Evolutionary conservation across 2,113 vertebrate genomes (phyloP).

Genomic region (Ptychochromis oligacanthus): DNA sequence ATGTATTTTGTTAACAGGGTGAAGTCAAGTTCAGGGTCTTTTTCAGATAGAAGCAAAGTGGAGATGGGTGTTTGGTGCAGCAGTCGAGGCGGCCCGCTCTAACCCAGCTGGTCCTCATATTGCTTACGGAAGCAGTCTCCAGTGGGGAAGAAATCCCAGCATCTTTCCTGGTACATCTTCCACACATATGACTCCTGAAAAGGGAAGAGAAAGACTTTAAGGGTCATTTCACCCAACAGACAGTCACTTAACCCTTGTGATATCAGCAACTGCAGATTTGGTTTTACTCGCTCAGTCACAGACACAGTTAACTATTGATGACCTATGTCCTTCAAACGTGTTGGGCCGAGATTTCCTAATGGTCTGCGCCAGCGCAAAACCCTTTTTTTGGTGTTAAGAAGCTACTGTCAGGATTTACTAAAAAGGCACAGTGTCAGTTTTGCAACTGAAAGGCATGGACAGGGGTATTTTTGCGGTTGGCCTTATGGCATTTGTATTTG

Average conservation of each 20-base stretch:
- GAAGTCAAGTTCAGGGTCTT: constrained; percentile 53
- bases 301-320: neutral
- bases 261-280: neutral
- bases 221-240: no score
- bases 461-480: neutral
- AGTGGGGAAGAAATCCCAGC: constrained; percentile 98
- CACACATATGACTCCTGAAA: constrained; percentile 96
- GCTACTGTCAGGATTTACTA: neutral
- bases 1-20: constrained; percentile 26
- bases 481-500: neutral
- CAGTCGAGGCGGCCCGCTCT: constrained; percentile 44
- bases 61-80: neutral
- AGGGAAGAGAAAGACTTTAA: neutral
- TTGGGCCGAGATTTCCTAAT: neutral
- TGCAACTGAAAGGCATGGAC: neutral
- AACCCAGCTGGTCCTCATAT: constrained; percentile 97
- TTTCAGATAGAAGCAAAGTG: constrained; percentile 37
- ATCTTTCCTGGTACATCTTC: constrained; percentile 99
- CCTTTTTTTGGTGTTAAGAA: neutral
- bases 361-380: neutral
- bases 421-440: neutral
- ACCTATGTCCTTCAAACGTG: neutral
- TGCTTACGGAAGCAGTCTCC: constrained; percentile 99
- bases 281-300: neutral
- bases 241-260: no score